These are phyloP conservation scores for Hepsetus odoe DNA, from an alignment of 2,113 vertebrate species.

Conservation along the genomic window DNA sequence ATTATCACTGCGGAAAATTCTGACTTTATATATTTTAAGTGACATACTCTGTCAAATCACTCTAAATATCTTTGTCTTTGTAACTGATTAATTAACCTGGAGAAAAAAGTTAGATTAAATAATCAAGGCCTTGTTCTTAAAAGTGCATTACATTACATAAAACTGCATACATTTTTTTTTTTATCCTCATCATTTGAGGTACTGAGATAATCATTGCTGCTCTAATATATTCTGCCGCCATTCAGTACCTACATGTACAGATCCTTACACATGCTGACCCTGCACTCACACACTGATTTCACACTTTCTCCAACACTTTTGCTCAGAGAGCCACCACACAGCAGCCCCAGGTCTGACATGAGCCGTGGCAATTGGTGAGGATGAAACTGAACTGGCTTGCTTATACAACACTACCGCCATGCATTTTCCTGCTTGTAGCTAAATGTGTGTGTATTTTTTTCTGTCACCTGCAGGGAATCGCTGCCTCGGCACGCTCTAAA, in stretches of 20 bases:
- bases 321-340: neutral
- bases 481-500: conserved; percentile 92
- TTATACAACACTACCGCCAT: conserved; percentile 43
- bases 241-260: neutral
- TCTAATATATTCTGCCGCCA: neutral
- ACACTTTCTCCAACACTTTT: neutral
- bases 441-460: conserved; percentile 46
- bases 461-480: conserved; percentile 84
- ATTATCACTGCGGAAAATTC: neutral
- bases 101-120: no score
- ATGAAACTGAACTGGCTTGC: conserved; percentile 13
- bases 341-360: neutral
- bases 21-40: no score
- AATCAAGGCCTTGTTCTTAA: no score
- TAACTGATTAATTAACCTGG: no score
- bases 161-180: no score
- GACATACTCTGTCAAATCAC: no score
- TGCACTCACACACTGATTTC: neutral
- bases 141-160: no score
- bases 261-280: neutral
- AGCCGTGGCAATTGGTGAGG: neutral
- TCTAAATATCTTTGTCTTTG: no score
- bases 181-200: no score
- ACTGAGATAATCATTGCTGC: no score
- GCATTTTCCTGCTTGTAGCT: conserved; percentile 31